These are phyloP conservation scores for Anagrus nilaparvatae DNA, from an alignment of 1,140 invertebrate genomes.

Conservation along the genomic window DNA sequence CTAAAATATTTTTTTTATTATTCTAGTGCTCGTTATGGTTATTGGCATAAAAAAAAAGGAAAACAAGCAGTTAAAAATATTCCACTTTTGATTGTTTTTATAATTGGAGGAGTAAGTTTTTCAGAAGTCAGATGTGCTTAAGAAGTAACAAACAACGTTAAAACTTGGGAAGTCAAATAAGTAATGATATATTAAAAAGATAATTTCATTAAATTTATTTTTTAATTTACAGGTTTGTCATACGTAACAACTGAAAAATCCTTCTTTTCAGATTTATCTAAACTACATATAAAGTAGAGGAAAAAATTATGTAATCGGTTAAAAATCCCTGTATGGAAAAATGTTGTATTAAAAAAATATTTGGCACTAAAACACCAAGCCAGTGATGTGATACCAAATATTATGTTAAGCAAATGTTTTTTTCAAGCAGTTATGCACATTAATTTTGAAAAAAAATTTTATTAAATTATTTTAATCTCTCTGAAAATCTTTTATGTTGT, in stretches of 20 bases:
- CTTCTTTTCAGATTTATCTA: neutral
- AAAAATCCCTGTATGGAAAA: conserved; percentile 66
- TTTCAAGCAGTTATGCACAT: too few relatives aligned
- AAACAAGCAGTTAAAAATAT: conserved; percentile 90
- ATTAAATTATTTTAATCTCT: conserved; percentile 72
- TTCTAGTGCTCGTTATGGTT: conserved; percentile 86
- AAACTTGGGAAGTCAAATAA: conserved; percentile 96
- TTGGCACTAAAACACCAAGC: conserved; percentile 58
- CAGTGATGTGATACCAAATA: conserved; percentile 49
- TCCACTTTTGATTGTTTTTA: conserved; percentile 90
- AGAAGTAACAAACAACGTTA: conserved; percentile 90
- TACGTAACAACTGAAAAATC: conserved; percentile 52
- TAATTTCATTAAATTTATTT: conserved; percentile 62
- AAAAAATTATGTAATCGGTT: conserved; percentile 47
- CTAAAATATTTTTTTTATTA: conserved; percentile 7
- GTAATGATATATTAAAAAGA: conserved; percentile 71
- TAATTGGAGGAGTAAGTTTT: conserved; percentile 92
- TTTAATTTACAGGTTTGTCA: conserved; percentile 40
- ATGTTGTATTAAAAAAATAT: conserved; percentile 63
- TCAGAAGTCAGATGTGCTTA: conserved; percentile 97
- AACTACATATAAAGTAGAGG: conserved; percentile 13
- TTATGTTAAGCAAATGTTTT: too few relatives aligned
- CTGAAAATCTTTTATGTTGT: conserved; percentile 77
- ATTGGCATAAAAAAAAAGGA: conserved; percentile 99
- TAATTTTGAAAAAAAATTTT: too few relatives aligned